Base-by-base conservation (phyloP, 2,113 vertebrate genomes). In the Gambusia affinis region DNA sequence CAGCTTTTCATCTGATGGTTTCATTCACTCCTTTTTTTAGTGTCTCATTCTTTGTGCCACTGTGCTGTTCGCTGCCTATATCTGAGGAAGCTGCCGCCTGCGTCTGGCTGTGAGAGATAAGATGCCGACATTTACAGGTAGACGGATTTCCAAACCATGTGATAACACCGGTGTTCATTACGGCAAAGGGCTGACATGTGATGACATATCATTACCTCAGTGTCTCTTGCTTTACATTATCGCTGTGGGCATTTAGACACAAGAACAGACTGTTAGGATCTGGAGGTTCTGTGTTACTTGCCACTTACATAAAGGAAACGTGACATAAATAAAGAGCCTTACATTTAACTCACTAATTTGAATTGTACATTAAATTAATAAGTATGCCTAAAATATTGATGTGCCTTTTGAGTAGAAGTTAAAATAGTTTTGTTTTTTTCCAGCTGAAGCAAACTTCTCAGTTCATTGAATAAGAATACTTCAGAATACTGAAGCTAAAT, bases 81-180 rank as follows among this genome's bases (percentile, higher is more conserved):
- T 78, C 37, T 75, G 75, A 73, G 81, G 73, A 70, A 66, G 82
- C 70, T 24, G 4, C 60, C 12, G 39, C 39, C 79, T 80, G 74
- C 65, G 35, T 89, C 85, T 90, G 85, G 54, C 31, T 74, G 39
- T 37, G 73, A 31, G 73, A 81, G 86, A 90, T 91, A 90, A 89
- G 81, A 80, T 42, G 63, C 35, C 29, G 2, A 63, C 60, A 61
- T 60, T 84, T 75, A 78, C 69, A 72, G 70, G 80, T 81, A 71
- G 78, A 77, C 60, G 10, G 71, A 75, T 79, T 81, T 87, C 62
- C 80, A 79, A 88, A 60, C 69, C 29, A 30, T 68, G 65, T 76
- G 70, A 81, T 70, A 51, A 60, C 37, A 19, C n/a, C 8, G 5
- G 81, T 67, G 70, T 35, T 76, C 33, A 62, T 72, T 33, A 70